Evolutionary conservation across 1,140 invertebrate genomes (phyloP).

Genomic region (Heliconius hermathena): DNA sequence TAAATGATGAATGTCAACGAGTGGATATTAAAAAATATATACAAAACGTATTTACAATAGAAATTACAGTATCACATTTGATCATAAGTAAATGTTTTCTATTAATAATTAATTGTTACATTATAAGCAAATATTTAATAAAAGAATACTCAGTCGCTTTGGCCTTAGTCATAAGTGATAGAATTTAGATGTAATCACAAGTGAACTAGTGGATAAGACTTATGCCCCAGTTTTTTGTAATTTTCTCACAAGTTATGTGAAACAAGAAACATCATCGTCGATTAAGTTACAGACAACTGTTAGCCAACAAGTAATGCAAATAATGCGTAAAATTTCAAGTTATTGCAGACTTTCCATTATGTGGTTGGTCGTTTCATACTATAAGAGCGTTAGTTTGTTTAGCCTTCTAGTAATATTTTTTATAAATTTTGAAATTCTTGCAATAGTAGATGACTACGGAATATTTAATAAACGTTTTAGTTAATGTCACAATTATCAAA

Average conservation of each 20-base stretch:
- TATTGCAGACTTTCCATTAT: conserved; percentile 20
- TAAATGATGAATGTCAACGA: too few relatives aligned
- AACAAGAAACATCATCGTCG: conserved; percentile 47
- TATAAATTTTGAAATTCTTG: background rate
- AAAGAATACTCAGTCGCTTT: too few relatives aligned
- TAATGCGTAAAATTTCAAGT: conserved; percentile 57
- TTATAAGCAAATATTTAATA: too few relatives aligned
- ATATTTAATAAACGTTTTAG: too few relatives aligned
- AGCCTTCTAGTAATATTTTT: background rate
- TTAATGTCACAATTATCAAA: too few relatives aligned
- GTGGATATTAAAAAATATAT: too few relatives aligned
- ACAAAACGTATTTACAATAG: too few relatives aligned
- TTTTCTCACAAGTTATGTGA: conserved; percentile 54
- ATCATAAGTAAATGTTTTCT: too few relatives aligned
- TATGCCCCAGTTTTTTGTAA: conserved; percentile 60
- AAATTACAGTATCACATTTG: too few relatives aligned
- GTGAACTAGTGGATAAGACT: conserved; percentile 33
- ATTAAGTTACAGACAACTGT: conserved; percentile 37
- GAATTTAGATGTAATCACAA: too few relatives aligned
- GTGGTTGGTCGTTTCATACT: conserved; percentile 8
- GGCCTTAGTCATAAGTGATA: too few relatives aligned
- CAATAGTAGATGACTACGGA: background rate
- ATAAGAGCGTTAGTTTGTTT: background rate
- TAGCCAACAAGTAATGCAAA: conserved; percentile 53
- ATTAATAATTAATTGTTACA: too few relatives aligned